Conservation (phyloP, 2,797 vertebrate species). For the Sebastes baramenuke region DNA sequence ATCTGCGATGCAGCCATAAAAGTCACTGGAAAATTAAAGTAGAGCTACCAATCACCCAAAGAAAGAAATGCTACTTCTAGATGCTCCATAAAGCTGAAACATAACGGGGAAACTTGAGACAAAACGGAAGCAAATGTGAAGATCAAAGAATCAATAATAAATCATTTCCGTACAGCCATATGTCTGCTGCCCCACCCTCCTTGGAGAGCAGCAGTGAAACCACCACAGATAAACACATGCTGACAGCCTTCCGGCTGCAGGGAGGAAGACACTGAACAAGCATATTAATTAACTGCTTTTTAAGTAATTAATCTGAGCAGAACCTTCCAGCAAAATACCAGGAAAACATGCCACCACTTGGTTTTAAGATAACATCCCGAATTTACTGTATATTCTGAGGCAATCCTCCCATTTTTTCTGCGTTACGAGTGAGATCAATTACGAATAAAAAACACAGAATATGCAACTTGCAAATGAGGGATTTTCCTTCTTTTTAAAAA, state of each 20-base stretch:
- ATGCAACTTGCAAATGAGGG: neutral
- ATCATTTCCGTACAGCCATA: slow-evolving; percentile 41
- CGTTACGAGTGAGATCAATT: neutral
- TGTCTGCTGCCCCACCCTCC: slow-evolving; percentile 49
- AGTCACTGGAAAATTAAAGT: neutral
- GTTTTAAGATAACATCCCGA: neutral
- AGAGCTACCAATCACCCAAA: neutral
- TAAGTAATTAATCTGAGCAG: slow-evolving; percentile 39
- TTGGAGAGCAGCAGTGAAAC: slow-evolving; percentile 50
- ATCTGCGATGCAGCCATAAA: neutral
- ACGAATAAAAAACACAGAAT: neutral
- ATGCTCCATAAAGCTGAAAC: slow-evolving; percentile 1
- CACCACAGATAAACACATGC: slow-evolving; percentile 53
- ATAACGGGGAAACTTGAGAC: neutral
- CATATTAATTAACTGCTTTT: slow-evolving; percentile 52
- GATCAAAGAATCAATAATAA: slow-evolving; percentile 60
- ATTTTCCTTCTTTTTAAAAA: neutral
- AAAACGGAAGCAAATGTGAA: slow-evolving; percentile 25
- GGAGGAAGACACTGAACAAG: slow-evolving; percentile 25
- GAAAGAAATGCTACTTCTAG: neutral
- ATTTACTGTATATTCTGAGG: neutral
- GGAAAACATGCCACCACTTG: slow-evolving; percentile 9
- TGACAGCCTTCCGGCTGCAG: slow-evolving; percentile 12
- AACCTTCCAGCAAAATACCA: slow-evolving; percentile 18
- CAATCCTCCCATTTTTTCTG: neutral